A percentile compares a stretch with the other conserved stretches of the same genome.
phyloP scores from a whole-genome alignment of 2,797 vertebrate species.

The Manis javanica region DNA sequence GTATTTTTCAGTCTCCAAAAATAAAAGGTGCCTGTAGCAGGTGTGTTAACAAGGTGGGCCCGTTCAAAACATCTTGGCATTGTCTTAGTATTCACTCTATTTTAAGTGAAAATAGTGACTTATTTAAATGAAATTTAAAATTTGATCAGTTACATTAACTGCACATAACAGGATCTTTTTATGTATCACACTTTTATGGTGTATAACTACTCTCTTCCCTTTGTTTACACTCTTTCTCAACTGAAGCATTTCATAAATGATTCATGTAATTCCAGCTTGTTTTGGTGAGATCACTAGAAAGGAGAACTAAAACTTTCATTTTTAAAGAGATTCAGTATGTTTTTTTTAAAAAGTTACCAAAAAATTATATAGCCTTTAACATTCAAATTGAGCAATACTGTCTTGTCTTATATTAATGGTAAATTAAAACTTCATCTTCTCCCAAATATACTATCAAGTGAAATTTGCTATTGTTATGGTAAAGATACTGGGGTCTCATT shows the following conservation, averaged over 20 bases:
- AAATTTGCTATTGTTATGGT: not conserved
- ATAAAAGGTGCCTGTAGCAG: not conserved
- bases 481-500: not conserved
- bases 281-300: not conserved
- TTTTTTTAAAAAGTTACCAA: not conserved
- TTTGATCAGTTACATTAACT: not conserved
- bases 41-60: conserved; percentile 40
- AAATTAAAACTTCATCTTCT: not conserved
- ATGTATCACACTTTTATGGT: not conserved
- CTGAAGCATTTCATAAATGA: not conserved
- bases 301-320: not conserved
- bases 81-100: not conserved
- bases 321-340: not conserved
- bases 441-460: not conserved
- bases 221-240: not conserved
- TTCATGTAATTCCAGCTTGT: not conserved
- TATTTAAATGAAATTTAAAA: not conserved
- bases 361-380: not conserved
- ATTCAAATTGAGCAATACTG: not conserved
- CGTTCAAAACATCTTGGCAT: conserved; percentile 52
- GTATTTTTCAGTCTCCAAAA: not conserved
- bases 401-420: not conserved
- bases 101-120: conserved; percentile 30
- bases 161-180: not conserved
- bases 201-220: not conserved